Conservation (phyloP, 2,888 invertebrate species). For the Amaurobius ferox region DNA sequence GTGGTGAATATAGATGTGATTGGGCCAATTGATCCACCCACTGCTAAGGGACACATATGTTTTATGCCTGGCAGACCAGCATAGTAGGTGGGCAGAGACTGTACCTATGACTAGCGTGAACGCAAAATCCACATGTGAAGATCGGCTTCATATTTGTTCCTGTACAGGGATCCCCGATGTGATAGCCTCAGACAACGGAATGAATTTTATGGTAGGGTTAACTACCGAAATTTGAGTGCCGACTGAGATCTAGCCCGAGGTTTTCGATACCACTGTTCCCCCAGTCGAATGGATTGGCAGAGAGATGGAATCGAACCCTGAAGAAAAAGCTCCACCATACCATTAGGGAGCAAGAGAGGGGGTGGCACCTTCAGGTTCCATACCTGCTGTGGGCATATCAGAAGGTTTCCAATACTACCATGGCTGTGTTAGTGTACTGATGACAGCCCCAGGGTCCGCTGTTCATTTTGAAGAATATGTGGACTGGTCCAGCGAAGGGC, state of each 20-base stretch:
- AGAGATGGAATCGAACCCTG: background rate
- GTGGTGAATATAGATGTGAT: too few species aligned
- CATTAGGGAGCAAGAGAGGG: background rate
- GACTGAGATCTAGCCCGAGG: background rate
- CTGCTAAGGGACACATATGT: too few species aligned
- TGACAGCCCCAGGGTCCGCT: background rate
- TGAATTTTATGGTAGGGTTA: background rate
- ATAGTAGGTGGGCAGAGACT: too few species aligned
- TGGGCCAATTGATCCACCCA: too few species aligned
- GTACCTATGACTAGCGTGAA: too few species aligned
- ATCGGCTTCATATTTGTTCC: conserved; percentile 19
- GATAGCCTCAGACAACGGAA: background rate
- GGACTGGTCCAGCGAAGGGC: background rate
- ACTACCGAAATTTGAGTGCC: background rate
- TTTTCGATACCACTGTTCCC: background rate
- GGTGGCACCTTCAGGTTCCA: background rate
- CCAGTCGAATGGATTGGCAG: background rate
- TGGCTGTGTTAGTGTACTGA: background rate
- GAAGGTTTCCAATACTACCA: background rate
- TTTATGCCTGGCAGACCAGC: too few species aligned
- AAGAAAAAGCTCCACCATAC: background rate
- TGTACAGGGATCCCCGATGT: background rate
- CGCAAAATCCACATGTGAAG: conserved; percentile 11
- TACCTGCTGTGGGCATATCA: conserved; percentile 1
- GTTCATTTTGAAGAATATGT: background rate